Base-by-base conservation (phyloP, 1,140 invertebrate genomes). In the Eufriesea mexicana region DNA sequence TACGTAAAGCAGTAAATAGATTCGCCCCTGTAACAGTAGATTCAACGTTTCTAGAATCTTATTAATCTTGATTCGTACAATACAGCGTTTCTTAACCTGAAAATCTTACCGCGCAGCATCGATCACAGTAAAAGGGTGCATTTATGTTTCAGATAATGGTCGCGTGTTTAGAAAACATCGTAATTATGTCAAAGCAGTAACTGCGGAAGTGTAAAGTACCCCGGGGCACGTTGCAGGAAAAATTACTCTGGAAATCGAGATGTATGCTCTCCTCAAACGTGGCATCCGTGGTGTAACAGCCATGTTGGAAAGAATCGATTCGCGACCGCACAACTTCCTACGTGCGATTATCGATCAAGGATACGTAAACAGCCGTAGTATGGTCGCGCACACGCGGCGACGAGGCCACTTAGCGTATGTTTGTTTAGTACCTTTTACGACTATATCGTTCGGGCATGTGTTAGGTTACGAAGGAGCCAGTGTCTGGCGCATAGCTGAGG, bases 341-440 rank as follows among this genome's bases (percentile, higher is more conserved):
- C 66, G 64, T 47, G 25, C 82, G 74, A 88, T 87, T 88, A 88
- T 88, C 86, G 86, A 88, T 88, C 86, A 88, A 88, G 59, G n/a
- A 64, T 61, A 81, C 75, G 77, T 81, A 84, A 84, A 84, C 77
- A 80, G 55, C 49, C 42, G 66, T 23, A 23, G 28, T 47, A 12
- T 35, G 23, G 49, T 55, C 79, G 74, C 47, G 66, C 28, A 75
- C 71, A 66, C 55, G 18, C 77, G 64, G 67, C 59, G 57, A 45
- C 64, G 47, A 57, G 25, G 80, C 78, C 79, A 88, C 87, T 88
- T 88, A 88, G 79, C 83, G 87, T 88, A 88, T 83, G 87, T 88
- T 88, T 88, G 87, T 88, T 88, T 83, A 88, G 87, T 85, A 81
- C 79, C 86, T 88, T 88, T 87, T 88, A 88, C 87, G 85, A 55